Conservation (phyloP, 2,113 vertebrate species). For the Psittacula cyanocephala region DNA sequence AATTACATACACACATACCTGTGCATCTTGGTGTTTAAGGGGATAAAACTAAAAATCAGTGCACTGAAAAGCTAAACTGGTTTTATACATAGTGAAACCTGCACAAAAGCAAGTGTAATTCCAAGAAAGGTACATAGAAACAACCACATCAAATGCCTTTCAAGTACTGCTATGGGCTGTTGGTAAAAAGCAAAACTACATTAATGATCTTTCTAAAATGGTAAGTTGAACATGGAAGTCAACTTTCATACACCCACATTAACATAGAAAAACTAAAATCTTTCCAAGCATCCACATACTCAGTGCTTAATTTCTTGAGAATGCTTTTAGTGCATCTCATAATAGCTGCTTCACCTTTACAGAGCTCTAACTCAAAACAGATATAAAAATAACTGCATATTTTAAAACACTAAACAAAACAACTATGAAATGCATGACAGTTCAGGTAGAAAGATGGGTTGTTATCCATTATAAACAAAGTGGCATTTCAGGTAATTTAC, state of each 20-base stretch:
- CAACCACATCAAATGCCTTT: constrained; percentile 46
- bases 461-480: background rate
- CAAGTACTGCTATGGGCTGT: background rate
- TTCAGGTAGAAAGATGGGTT: background rate
- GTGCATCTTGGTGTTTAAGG: background rate
- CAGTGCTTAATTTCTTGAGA: background rate
- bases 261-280: background rate
- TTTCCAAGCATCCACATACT: background rate
- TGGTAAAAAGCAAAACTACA: constrained; percentile 36
- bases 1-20: background rate
- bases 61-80: background rate
- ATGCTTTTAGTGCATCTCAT: background rate
- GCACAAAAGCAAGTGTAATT: background rate
- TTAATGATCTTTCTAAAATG: background rate
- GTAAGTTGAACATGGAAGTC: background rate
- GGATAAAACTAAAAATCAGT: background rate
- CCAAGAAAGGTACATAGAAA: background rate
- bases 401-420: background rate
- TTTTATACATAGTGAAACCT: constrained; percentile 9
- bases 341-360: background rate
- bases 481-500: background rate
- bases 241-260: background rate
- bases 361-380: background rate
- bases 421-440: background rate
- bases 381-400: background rate